Evolutionary conservation across 2,797 vertebrate species (phyloP).

Genomic region (Peromyscus eremicus): DNA sequence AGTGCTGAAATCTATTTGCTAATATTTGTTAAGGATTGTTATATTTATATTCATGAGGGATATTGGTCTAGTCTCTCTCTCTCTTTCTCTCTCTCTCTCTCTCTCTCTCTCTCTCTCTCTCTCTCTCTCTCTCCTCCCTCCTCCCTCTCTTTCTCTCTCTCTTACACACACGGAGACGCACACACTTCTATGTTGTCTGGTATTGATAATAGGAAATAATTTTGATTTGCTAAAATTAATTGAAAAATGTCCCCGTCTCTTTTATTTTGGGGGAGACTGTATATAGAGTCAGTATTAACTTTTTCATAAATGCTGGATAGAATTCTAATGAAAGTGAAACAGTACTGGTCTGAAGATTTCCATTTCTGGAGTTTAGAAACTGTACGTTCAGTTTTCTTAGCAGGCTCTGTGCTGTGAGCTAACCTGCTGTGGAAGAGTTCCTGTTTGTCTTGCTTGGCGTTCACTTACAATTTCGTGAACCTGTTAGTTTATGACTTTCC

Average conservation of each 20-base stretch:
- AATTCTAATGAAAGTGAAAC: not conserved
- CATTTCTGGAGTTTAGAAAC: not conserved
- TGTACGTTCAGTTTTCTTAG: not conserved
- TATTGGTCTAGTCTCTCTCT: not conserved
- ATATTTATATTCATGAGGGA: conserved; percentile 35
- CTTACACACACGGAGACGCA: too few species aligned
- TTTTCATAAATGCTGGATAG: conserved; percentile 8
- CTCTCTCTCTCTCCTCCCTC: too few species aligned
- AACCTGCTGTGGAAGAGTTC: not conserved
- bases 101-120: too few species aligned
- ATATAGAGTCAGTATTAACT: not conserved
- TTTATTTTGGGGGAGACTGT: not conserved
- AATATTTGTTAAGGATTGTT: conserved; percentile 58
- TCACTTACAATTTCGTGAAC: not conserved
- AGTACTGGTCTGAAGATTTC: not conserved
- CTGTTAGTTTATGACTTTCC: not conserved
- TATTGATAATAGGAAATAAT: not conserved
- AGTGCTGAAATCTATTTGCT: conserved; percentile 37
- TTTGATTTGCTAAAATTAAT: conserved; percentile 45
- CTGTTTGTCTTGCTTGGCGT: not conserved
- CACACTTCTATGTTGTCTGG: not conserved
- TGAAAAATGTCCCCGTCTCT: not conserved
- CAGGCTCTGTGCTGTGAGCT: not conserved
- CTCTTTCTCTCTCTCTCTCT: not conserved
- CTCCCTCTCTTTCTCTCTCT: too few species aligned